A percentile compares a stretch with the other conserved stretches of the same genome.
Conservation (phyloP, 2,888 invertebrate genomes). For the Andrena hattorfiana region DNA sequence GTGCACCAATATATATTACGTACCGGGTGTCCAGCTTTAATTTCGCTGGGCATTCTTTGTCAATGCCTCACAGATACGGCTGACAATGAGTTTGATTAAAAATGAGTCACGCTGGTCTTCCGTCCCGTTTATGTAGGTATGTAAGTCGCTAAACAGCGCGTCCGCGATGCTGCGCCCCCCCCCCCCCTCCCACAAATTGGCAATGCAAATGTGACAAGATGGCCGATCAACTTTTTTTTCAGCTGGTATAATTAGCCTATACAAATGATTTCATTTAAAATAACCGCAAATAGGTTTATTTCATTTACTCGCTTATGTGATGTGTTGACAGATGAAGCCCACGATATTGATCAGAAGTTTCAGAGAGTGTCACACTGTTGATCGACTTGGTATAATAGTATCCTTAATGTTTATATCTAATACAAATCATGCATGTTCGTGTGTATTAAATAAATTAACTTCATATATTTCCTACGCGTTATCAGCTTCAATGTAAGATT, state of each 20-base stretch:
- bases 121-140: neutral
- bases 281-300: too few species aligned
- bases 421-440: too few species aligned
- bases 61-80: slow-evolving; percentile 21
- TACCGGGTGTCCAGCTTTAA: slow-evolving; percentile 74
- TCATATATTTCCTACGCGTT: too few species aligned
- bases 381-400: too few species aligned
- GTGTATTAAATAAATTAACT: too few species aligned
- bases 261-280: neutral
- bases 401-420: too few species aligned
- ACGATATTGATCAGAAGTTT: too few species aligned
- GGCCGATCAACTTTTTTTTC: neutral
- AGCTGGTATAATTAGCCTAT: neutral
- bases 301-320: too few species aligned
- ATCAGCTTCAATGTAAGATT: too few species aligned
- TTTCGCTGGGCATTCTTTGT: slow-evolving; percentile 44
- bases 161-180: neutral
- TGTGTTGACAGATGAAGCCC: too few species aligned
- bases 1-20: slow-evolving; percentile 67
- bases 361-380: too few species aligned
- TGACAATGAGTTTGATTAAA: slow-evolving; percentile 27
- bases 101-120: slow-evolving; percentile 3
- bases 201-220: neutral
- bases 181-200: neutral
- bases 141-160: neutral